Evolutionary conservation across 2,888 invertebrate genomes (phyloP).

Genomic region (Drosophila rubida): DNA sequence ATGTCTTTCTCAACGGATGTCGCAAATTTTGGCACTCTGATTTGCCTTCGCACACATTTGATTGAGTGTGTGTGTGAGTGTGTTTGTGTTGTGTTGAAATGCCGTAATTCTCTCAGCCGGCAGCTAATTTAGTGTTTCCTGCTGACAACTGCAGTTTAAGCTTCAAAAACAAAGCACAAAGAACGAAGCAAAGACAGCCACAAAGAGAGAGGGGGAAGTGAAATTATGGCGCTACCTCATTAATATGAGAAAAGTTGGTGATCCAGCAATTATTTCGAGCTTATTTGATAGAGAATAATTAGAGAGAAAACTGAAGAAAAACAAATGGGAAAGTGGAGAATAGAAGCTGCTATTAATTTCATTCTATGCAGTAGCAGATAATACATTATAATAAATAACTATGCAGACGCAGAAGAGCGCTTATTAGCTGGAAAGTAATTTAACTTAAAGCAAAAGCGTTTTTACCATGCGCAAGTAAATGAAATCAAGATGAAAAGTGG

Average conservation of each 20-base stretch:
- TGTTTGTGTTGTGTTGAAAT: slow-evolving; percentile 49
- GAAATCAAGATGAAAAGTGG: too few relatives aligned
- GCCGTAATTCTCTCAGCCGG: slow-evolving; percentile 73
- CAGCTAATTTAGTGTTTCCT: slow-evolving; percentile 82
- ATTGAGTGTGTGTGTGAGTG: slow-evolving; percentile 9
- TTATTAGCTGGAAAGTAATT: too few relatives aligned
- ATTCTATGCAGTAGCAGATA: too few relatives aligned
- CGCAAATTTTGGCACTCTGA: slow-evolving; percentile 73
- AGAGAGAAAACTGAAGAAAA: neutral
- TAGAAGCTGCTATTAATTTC: neutral
- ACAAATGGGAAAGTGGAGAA: neutral
- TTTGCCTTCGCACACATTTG: slow-evolving; percentile 53
- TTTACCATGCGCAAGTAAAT: too few relatives aligned
- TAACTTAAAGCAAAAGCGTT: too few relatives aligned
- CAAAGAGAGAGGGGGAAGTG: neutral
- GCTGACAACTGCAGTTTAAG: slow-evolving; percentile 77
- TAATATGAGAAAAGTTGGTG: neutral
- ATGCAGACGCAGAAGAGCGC: too few relatives aligned
- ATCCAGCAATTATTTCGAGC: neutral
- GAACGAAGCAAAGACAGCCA: slow-evolving; percentile 29
- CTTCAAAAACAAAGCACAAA: slow-evolving; percentile 58
- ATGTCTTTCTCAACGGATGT: slow-evolving; percentile 63
- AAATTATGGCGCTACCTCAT: slow-evolving; percentile 2
- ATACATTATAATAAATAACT: too few relatives aligned
- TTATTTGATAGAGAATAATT: neutral